Percentiles rank a stretch among this genome's conserved stretches.
Evolutionary conservation across 2,113 vertebrate species (phyloP).

Genomic region (Paedocypris sp.): DNA sequence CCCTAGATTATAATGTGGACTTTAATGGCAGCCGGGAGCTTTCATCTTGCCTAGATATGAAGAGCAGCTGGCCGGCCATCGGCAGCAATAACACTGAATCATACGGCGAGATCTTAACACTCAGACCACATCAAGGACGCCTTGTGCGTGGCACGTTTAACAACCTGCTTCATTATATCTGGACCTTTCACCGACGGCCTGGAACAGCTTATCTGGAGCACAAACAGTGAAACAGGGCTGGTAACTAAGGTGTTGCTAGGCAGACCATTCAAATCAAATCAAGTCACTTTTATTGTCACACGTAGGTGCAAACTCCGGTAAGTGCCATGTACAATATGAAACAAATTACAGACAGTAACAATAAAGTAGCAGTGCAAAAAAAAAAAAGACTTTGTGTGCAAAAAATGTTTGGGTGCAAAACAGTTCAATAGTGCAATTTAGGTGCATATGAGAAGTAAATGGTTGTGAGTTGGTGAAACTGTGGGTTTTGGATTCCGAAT

Average conservation of each 20-base stretch:
- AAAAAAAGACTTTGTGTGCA: no score
- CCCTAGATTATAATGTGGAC: slow-evolving; percentile 49
- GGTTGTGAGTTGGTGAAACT: no score
- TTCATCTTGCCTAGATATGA: slow-evolving; percentile 49
- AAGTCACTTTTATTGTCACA: no score
- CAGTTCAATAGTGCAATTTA: no score
- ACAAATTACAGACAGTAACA: no score
- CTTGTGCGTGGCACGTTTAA: slow-evolving; percentile 16
- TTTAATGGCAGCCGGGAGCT: slow-evolving; percentile 47
- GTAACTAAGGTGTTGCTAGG: not conserved
- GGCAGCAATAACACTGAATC: slow-evolving; percentile 32
- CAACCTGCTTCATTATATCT: slow-evolving; percentile 21
- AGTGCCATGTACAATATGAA: no score
- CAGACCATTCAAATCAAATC: no score
- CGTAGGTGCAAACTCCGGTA: no score
- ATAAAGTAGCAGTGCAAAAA: no score
- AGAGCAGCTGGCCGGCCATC: slow-evolving; percentile 53
- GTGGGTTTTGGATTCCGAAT: no score
- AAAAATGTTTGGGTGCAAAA: no score
- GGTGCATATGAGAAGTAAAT: no score
- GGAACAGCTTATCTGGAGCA: slow-evolving; percentile 6
- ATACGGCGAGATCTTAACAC: slow-evolving; percentile 28
- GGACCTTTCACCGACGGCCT: slow-evolving; percentile 4
- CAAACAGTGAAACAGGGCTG: slow-evolving; percentile 22
- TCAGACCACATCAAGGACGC: slow-evolving; percentile 38